phyloP scores from a whole-genome alignment of 2,113 vertebrate genomes.

The Struthidea cinerea region DNA sequence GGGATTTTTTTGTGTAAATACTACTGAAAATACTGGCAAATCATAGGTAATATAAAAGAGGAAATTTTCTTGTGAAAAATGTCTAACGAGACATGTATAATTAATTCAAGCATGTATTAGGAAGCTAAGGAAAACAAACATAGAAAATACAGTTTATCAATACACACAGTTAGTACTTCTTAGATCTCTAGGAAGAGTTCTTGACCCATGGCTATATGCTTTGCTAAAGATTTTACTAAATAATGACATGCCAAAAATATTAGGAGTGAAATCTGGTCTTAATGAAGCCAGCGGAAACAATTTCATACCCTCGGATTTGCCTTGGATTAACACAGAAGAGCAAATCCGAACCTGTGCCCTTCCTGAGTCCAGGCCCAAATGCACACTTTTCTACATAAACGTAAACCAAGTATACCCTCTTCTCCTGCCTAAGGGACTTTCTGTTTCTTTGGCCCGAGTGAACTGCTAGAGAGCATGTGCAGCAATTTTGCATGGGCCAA shows the following conservation, averaged over 20 bases:
- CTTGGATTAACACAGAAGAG: neutral
- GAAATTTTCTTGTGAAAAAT: neutral
- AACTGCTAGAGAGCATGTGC: neutral
- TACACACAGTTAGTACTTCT: neutral
- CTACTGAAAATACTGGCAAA: neutral
- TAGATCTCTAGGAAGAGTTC: neutral
- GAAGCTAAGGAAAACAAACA: neutral
- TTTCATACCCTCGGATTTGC: rapidly evolving
- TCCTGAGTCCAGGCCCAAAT: neutral
- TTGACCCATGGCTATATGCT: neutral
- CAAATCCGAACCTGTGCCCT: neutral
- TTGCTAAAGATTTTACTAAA: neutral
- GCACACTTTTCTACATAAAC: neutral
- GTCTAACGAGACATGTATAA: neutral
- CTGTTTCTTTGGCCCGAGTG: neutral
- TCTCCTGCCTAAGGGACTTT: neutral
- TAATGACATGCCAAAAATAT: neutral
- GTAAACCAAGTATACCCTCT: neutral
- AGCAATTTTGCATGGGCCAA: neutral
- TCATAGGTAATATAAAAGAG: neutral
- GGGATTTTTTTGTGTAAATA: neutral
- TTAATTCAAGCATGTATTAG: neutral
- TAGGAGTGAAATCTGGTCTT: neutral
- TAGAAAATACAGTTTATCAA: neutral
- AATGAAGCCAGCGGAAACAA: neutral